phyloP scores from a whole-genome alignment of 1,140 invertebrate species.

The Gryon sp. region DNA sequence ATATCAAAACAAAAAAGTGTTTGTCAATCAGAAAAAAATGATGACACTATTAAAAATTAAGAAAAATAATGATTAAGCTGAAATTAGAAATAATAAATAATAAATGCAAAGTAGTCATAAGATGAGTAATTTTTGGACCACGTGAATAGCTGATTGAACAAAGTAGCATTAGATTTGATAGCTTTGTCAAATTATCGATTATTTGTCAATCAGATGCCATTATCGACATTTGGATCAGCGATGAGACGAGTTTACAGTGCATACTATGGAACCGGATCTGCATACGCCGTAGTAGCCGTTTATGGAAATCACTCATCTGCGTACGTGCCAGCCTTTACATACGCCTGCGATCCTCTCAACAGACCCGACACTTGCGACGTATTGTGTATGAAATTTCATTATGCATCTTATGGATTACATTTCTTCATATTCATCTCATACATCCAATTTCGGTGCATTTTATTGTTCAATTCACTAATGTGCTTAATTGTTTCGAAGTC shows the following conservation, averaged over 20 bases:
- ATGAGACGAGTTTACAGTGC: conserved; percentile 81
- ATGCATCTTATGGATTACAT: conserved; percentile 10
- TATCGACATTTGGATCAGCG: conserved; percentile 44
- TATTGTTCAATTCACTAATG: too few species aligned
- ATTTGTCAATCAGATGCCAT: conserved; percentile 69
- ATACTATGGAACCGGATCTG: conserved; percentile 83
- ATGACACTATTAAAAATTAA: too few species aligned
- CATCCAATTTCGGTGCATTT: conserved; percentile 75
- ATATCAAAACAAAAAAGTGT: too few species aligned
- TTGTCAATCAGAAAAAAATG: too few species aligned
- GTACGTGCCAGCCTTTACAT: conserved; percentile 85
- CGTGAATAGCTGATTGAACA: too few species aligned
- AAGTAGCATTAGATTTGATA: conserved; percentile 37
- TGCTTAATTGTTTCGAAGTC: too few species aligned
- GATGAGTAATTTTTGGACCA: too few species aligned
- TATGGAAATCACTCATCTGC: conserved; percentile 77
- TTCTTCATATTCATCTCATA: neutral
- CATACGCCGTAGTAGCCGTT: conserved; percentile 83
- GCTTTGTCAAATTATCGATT: conserved; percentile 53
- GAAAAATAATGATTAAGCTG: too few species aligned
- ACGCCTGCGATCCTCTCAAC: conserved; percentile 81
- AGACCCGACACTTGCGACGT: conserved; percentile 76
- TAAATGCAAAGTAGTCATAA: too few species aligned
- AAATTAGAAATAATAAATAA: too few species aligned
- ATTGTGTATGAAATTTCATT: conserved; percentile 73